Base-by-base conservation (phyloP, 2,888 invertebrate species). In the Adela reaumurella region DNA sequence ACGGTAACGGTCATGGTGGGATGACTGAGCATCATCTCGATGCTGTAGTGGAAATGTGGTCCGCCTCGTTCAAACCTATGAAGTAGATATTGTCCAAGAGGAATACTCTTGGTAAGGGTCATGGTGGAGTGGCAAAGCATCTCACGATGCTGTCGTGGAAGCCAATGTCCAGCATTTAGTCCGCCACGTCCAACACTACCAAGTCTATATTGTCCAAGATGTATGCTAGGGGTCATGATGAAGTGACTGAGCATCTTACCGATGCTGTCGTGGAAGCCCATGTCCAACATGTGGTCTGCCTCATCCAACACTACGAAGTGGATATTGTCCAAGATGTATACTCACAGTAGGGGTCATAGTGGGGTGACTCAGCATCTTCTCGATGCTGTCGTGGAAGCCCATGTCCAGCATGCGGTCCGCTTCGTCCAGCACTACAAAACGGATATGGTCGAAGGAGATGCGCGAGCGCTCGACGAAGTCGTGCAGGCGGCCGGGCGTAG, bases 331-430 rank as follows among this genome's bases (percentile, higher is more conserved):
- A 24, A 24, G 24, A 10, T 24, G 6, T 5, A 24, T 45, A 70
- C 81, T 81, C 64, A 87, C 87, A 53, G 87, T 85, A 0, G 83
- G 69, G 18, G 95, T 94, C 97, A 99, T 98, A 3, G 88, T 86
- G 4, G 82, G 67, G 61, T 94, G 88, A 1, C 82, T 77, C 67
- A 92, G 83, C 67, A 94, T 89, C 62, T 92, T 89, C 59, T 94
- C 92, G 50, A 98, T 92, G 62, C 93, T 92, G 0, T 95, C 93
- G 68, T 97, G 94, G 72, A 99, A 99, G 61, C 99, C 99, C 98
- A 99, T 99, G 74, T 99, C 99, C 60, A 99, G 82, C 99, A 99
- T 99, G 50, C 99, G 87, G 79, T 99, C 99, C 3, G 99, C 99
- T 74, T 99, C 99, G 66, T 99, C 99, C 46, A 99, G 81, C 4